Evolutionary conservation across 1,140 invertebrate species (phyloP).

Genomic region (Cherax destructor): DNA sequence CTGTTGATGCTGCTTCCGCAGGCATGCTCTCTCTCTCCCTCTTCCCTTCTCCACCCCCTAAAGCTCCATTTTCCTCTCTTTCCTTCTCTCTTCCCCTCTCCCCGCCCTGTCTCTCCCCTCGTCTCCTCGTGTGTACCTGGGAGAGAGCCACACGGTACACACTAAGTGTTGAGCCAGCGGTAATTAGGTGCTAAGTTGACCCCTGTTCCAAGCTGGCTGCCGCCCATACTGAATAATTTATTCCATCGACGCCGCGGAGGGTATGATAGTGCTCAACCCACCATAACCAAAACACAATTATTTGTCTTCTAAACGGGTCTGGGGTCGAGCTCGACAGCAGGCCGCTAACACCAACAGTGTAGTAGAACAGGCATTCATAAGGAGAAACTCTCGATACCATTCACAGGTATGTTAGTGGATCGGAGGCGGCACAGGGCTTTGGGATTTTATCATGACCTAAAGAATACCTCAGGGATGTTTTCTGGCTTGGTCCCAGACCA

Average conservation of each 20-base stretch:
- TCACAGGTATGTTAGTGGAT: too few relatives aligned
- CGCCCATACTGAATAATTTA: neutral
- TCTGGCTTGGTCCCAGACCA: too few relatives aligned
- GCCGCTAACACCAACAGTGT: too few relatives aligned
- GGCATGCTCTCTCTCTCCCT: neutral
- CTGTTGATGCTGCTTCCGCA: too few relatives aligned
- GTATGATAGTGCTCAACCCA: neutral
- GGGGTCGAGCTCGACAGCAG: too few relatives aligned
- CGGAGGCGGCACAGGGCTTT: too few relatives aligned
- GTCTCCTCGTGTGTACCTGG: neutral
- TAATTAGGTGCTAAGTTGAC: neutral
- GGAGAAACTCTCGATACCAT: too few relatives aligned
- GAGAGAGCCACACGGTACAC: neutral
- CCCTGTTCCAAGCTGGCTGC: neutral
- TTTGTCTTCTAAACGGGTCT: too few relatives aligned
- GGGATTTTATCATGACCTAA: too few relatives aligned
- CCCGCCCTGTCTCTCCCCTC: neutral
- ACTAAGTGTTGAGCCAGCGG: neutral
- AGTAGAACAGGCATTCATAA: too few relatives aligned
- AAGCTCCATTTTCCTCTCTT: neutral
- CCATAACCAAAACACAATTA: too few relatives aligned
- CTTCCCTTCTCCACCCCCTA: neutral
- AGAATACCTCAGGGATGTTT: too few relatives aligned
- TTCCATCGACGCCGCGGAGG: neutral
- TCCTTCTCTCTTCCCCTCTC: neutral